These are phyloP conservation scores for Apodemus sylvaticus DNA, from an alignment of 2,113 vertebrate genomes.

Conservation along the genomic window DNA sequence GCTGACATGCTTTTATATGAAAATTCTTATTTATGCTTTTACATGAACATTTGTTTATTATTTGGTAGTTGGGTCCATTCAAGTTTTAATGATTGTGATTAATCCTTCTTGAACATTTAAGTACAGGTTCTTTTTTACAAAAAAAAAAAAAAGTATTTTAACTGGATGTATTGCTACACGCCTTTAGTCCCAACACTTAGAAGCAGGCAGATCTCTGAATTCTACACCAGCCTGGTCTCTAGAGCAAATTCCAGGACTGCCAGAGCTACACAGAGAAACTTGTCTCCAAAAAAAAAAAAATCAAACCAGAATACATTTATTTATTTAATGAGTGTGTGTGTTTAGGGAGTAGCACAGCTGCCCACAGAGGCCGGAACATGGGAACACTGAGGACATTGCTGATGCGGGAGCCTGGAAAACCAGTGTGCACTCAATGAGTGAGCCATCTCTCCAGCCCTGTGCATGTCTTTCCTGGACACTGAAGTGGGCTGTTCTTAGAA, in stretches of 20 bases:
- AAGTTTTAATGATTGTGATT: not conserved
- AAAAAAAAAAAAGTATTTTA: not conserved
- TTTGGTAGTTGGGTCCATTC: not conserved
- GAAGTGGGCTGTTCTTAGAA: not conserved
- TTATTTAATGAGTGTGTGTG: not conserved
- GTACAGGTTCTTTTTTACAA: not conserved
- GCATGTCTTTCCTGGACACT: not conserved
- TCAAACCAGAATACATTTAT: no score
- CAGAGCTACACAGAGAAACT: no score
- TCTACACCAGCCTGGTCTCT: no score
- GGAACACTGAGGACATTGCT: not conserved
- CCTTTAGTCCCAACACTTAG: no score
- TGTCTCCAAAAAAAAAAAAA: no score
- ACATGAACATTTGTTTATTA: not conserved
- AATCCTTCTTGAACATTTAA: not conserved
- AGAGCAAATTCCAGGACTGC: no score
- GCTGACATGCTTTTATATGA: no score
- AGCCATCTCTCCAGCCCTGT: not conserved
- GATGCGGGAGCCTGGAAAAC: not conserved
- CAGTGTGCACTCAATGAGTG: not conserved
- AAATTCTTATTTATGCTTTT: no score
- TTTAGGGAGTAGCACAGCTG: not conserved
- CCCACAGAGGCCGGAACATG: not conserved
- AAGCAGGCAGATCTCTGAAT: no score
- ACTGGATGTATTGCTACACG: no score